A percentile compares a stretch with the other conserved stretches of the same genome.
Conservation (phyloP, 2,113 vertebrate species). For the Anhinga anhinga region DNA sequence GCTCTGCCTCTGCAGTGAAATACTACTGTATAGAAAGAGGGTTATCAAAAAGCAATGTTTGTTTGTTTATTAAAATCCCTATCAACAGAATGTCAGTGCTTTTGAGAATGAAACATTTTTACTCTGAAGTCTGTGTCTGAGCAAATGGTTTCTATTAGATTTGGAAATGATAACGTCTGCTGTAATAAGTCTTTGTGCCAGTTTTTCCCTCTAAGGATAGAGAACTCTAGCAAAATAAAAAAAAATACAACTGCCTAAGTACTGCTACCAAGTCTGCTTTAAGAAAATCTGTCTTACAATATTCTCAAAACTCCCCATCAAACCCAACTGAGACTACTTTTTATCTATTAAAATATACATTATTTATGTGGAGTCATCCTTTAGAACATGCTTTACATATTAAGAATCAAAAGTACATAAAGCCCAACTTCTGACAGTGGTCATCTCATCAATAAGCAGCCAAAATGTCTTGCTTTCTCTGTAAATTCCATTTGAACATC, state of each 20-base stretch:
- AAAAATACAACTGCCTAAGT: background rate
- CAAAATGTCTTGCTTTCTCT: background rate
- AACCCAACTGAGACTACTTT: background rate
- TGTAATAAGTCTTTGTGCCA: slow-evolving; percentile 28
- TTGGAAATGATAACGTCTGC: background rate
- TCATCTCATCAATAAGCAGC: background rate
- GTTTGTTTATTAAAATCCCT: slow-evolving; percentile 49
- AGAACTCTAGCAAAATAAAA: background rate
- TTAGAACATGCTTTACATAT: background rate
- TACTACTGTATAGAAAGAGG: background rate
- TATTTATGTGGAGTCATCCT: background rate
- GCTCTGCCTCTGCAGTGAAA: slow-evolving; percentile 27
- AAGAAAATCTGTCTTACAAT: background rate
- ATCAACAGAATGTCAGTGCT: slow-evolving; percentile 33
- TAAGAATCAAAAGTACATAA: background rate
- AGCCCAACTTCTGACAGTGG: background rate
- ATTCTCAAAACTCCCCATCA: background rate
- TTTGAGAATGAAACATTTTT: slow-evolving; percentile 43
- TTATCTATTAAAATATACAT: slow-evolving; percentile 14
- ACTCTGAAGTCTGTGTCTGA: slow-evolving; percentile 27
- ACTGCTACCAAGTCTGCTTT: background rate
- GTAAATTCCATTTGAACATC: background rate
- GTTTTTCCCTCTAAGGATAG: background rate
- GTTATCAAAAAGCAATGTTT: slow-evolving; percentile 46
- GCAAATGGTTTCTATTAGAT: slow-evolving; percentile 39